Percentiles rank a stretch among this genome's conserved stretches.
These are phyloP conservation scores for Procambarus virginalis DNA, from an alignment of 1,140 invertebrate species.

Conservation along the genomic window DNA sequence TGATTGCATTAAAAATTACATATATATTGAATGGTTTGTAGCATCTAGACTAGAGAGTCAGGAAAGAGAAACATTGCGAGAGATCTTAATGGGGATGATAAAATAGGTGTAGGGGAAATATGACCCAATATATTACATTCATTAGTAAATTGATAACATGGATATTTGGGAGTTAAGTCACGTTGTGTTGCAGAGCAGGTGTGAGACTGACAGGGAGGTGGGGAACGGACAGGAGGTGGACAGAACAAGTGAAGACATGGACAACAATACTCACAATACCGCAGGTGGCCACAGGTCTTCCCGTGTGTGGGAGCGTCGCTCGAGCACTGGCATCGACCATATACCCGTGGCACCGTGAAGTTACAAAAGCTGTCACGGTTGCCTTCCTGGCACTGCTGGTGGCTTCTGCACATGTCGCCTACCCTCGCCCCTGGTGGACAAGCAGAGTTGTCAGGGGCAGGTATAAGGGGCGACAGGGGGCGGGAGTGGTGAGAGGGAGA, in stretches of 20 bases:
- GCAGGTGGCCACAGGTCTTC: conserved; percentile 76
- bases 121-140: no score
- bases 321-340: conserved; percentile 87
- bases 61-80: no score
- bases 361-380: conserved; percentile 88
- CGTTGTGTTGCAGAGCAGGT: no score
- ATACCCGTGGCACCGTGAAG: conserved; percentile 90
- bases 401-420: conserved; percentile 91
- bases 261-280: conserved; percentile 69
- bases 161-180: no score
- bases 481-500: no score
- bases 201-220: neutral
- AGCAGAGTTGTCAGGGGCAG: neutral
- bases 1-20: no score
- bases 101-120: no score
- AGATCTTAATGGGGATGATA: no score
- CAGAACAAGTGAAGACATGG: neutral
- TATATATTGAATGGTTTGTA: no score
- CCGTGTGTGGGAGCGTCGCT: conserved; percentile 70
- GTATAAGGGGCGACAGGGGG: neutral
- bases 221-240: neutral
- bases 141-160: no score
- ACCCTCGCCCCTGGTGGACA: conserved; percentile 83
- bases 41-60: no score
- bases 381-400: conserved; percentile 88